Percentiles rank a stretch among this genome's conserved stretches.
These are phyloP conservation scores for Oryzias celebensis DNA, from an alignment of 2,113 vertebrate species.

Conservation along the genomic window DNA sequence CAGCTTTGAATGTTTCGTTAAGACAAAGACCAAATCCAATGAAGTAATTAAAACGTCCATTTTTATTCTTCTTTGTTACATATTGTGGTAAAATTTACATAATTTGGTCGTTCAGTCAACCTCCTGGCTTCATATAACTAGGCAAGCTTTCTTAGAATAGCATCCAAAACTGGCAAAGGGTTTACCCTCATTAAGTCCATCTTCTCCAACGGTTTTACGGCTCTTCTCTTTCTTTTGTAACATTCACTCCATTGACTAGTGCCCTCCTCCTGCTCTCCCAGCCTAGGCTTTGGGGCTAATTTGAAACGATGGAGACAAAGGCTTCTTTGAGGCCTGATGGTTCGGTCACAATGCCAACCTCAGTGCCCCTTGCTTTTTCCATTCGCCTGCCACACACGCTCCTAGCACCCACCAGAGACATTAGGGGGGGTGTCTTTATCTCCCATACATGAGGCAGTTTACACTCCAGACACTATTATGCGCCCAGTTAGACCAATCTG, in stretches of 20 bases:
- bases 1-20: slow-evolving; percentile 16
- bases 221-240: slow-evolving; percentile 20
- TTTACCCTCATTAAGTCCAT: slow-evolving; percentile 37
- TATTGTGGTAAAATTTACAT: slow-evolving; percentile 20
- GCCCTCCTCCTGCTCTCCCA: slow-evolving; percentile 13
- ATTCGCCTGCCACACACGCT: slow-evolving; percentile 51
- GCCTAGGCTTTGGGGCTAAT: slow-evolving; percentile 53
- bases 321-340: slow-evolving; percentile 57
- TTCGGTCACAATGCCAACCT: slow-evolving; percentile 61
- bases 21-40: slow-evolving; percentile 20
- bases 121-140: slow-evolving; percentile 19
- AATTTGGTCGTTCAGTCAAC: slow-evolving; percentile 20
- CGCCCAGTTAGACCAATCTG: slow-evolving; percentile 54
- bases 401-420: slow-evolving; percentile 49
- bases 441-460: slow-evolving; percentile 42
- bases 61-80: slow-evolving; percentile 1
- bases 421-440: slow-evolving; percentile 58
- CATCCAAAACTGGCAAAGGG: slow-evolving; percentile 6
- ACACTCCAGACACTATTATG: slow-evolving; percentile 46
- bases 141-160: slow-evolving; percentile 18
- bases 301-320: slow-evolving; percentile 67
- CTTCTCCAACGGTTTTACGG: slow-evolving; percentile 31
- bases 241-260: slow-evolving; percentile 12
- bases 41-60: slow-evolving; percentile 17
- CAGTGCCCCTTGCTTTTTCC: slow-evolving; percentile 52